Evolutionary conservation across 2,888 invertebrate species (phyloP).

Genomic region (Serrognathus titanus): DNA sequence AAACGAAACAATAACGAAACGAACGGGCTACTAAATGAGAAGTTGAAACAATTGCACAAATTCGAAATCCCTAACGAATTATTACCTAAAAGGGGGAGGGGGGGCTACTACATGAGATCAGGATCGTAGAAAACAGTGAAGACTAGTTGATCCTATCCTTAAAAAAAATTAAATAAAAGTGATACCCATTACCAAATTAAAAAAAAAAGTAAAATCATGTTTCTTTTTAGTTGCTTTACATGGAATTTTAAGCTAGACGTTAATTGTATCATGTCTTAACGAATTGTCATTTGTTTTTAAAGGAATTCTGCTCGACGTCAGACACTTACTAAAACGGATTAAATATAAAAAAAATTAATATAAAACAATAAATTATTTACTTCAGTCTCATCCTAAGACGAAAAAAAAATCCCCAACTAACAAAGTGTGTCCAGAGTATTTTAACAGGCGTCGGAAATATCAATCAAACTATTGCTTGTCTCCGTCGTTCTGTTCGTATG

Average conservation of each 20-base stretch:
- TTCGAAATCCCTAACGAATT: too few species aligned
- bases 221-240: not conserved
- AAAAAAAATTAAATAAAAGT: slow-evolving; percentile 22
- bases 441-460: slow-evolving; percentile 11
- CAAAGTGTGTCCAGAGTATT: slow-evolving; percentile 9
- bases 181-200: slow-evolving; percentile 26
- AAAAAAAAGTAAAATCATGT: slow-evolving; percentile 9
- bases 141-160: slow-evolving; percentile 34
- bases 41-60: too few species aligned
- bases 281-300: not conserved
- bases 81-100: too few species aligned
- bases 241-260: not conserved
- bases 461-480: slow-evolving; percentile 16
- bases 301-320: not conserved
- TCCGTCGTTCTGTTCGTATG: not conserved
- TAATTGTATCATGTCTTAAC: too few species aligned
- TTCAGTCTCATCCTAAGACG: slow-evolving; percentile 15
- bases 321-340: not conserved
- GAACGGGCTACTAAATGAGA: too few species aligned
- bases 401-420: slow-evolving; percentile 7
- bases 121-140: slow-evolving; percentile 20
- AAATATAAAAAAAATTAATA: slow-evolving; percentile 7
- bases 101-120: slow-evolving; percentile 26
- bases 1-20: too few species aligned
- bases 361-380: slow-evolving; percentile 17